These are phyloP conservation scores for Maccullochella peelii DNA, from an alignment of 2,113 vertebrate species.

Conservation along the genomic window DNA sequence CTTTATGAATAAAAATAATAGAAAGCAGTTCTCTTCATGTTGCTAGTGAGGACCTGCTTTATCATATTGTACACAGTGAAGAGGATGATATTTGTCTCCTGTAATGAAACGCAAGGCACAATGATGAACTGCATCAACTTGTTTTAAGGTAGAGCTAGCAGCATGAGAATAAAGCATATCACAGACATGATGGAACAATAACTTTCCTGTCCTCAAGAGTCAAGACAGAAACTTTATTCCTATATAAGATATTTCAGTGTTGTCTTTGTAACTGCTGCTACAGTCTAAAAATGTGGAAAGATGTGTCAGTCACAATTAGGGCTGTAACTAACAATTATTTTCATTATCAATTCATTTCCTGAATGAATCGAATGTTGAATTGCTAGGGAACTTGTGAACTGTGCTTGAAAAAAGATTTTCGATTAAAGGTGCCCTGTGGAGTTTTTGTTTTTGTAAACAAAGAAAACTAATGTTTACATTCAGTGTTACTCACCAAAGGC, in stretches of 20 bases:
- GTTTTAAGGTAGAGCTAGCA: background rate
- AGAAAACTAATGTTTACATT: background rate
- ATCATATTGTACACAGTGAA: background rate
- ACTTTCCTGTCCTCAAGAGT: background rate
- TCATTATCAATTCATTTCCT: background rate
- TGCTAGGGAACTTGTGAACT: background rate
- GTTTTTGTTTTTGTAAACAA: no score
- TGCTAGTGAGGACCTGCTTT: background rate
- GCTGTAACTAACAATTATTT: background rate
- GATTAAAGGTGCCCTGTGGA: background rate
- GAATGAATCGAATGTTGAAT: background rate
- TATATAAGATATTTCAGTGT: background rate
- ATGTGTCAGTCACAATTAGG: background rate
- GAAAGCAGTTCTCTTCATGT: background rate
- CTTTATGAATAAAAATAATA: background rate
- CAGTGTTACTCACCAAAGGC: background rate
- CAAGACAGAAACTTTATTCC: background rate
- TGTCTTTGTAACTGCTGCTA: background rate
- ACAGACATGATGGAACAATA: background rate
- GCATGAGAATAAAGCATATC: background rate
- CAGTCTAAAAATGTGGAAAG: background rate
- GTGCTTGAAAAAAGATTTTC: background rate
- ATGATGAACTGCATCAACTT: background rate
- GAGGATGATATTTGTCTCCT: background rate
- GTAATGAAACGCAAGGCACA: background rate